Base-by-base conservation (phyloP, 2,888 invertebrate species). In the Eupithecia dodoneata region DNA sequence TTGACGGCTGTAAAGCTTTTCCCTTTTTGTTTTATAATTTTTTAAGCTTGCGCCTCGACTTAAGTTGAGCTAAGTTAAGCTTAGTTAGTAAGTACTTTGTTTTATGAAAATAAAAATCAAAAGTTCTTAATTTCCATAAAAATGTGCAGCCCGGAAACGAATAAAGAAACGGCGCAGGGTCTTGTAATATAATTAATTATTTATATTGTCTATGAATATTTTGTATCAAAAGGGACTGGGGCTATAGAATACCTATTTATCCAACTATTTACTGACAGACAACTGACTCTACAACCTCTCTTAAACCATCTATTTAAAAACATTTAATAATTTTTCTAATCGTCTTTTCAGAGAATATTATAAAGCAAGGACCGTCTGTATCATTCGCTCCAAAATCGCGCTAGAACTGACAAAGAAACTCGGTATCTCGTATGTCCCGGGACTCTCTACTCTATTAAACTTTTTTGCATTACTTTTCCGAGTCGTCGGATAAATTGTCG, bases 401-500 rank as follows among this genome's bases (percentile, higher is more conserved):
- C 71, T 79, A 72, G 71, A 81, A 76, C 80, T 80, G 79, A 75
- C 80, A 78, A 80, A 82, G 80, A 80, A 83, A 83, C 77, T 81
- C 63, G 78, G 77, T 83, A 81, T 83, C 81, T 79, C 73, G 76
- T 77, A 77, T 81, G 82, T 81, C 79, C 80, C 82, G 82, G 82
- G 87, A 86, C 88, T 69, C 67, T 84, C 82, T 88, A 88, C 88
- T 90, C 90, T 92, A 91, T 91, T 89, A 91, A 93, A 93, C 91
- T 92, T 93, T 92, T 93, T 92, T 89, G 85, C 87, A 86, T 88
- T 86, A 87, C 88, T 90, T 90, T 91, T 91, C 87, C 82, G 84
- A 86, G 87, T 87, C 86, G 81, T 83, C 84, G 88, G 90, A 93
- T 92, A 93, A 94, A 93, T 93, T 90, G 92, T 89, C 84, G 85